Evolutionary conservation across 2,113 vertebrate species (phyloP), one percentile per base, ranked within the genome.

Genomic region (Gnathonemus longibarbis): DNA sequence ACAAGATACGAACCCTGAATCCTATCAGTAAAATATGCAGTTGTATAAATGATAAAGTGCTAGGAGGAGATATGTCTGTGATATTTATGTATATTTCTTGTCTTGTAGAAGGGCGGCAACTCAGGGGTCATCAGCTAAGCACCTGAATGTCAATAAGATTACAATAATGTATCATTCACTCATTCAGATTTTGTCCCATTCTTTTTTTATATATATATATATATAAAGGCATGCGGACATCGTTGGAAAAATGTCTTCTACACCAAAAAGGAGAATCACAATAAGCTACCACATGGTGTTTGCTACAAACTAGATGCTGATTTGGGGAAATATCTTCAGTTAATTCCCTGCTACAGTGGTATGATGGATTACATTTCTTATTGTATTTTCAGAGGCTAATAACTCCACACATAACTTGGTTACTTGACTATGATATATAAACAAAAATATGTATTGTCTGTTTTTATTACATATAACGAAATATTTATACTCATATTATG

Each of bases 191-290:
- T 88, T 0, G 24, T 0, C 86, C 89, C 85, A 49, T 48, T 88
- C 91, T 56, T 56, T 56, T 56, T 27, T 89, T 39, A 39, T 39
- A 39, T 90, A 42, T 45, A 49, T 50, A 13, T 50, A 50, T 89
- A 89, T 27, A 66, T 11, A 19, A 87, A 98, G 97, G 96, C 96
- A 91, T 98, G 97, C 94, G 97, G 97, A 70, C 98, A 99, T 91
- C 97, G 97, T 58, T 99, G 98, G 98, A 99, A 99, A 95, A 99
- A 99, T 85, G 90, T 98, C 90, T 97, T 90, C 94, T 97, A 97
- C 24, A 91, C 96, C 4, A 95, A 91, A 50, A 94, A 84, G 85
- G 94, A 94, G 89, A 93, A 90, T 85, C 96, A 97, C 66, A 95
- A 97, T 94, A 98, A 98, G 90, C 95, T 98, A 46, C 98, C 98